Evolutionary conservation across 1,140 invertebrate genomes (phyloP), one percentile per base, ranked within the genome.

Genomic region (Myzus persicae): DNA sequence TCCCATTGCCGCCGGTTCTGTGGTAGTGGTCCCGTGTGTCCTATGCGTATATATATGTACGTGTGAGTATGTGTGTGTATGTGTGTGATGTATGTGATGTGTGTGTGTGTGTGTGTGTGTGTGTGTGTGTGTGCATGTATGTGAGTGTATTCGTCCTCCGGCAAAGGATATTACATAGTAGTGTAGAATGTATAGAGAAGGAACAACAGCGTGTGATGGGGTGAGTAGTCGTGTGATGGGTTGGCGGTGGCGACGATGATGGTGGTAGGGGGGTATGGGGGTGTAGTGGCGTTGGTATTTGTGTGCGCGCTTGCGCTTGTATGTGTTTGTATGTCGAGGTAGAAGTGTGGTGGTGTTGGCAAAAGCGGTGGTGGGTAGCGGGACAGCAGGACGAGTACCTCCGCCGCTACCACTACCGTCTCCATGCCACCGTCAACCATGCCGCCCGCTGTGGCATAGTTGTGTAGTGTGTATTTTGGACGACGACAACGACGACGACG

Each of bases 91-190:
- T 14, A 7, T 46, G n/a, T 88, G 24, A n/a, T n/a, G 4, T 40
- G 36, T 85, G 1, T 14, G 18, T 46, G n/a, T 88, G 24, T 84
- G 24, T 22, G 36, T n/a, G 5, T 36, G 48, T 11, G 88, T 26
- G 36, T 54, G 36, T 51, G n/a, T 51, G 87, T 38, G 87, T 51
- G 46, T 51, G 46, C 51, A 36, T 89, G 46, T 48, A n/a, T 51
- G 46, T 48, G 85, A 51, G 38, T 59, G 26, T 59, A 31, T 90
- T 90, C 88, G 48, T 90, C 54, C 54, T 90, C 89, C 40, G 89
- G 89, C 89, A 67, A 90, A 90, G 89, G 89, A 90, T 90, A 90
- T 90, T 67, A 90, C 51, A 90, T 90, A 67, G 36, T 90, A 90
- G 89, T 67, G 51, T 88, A 87, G n/a, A 20, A 44, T 87, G 38